Evolutionary conservation across 37 sponge, comb jelly and placozoan genomes (phyloP).

Genomic region (Petrosia ficiformis): DNA sequence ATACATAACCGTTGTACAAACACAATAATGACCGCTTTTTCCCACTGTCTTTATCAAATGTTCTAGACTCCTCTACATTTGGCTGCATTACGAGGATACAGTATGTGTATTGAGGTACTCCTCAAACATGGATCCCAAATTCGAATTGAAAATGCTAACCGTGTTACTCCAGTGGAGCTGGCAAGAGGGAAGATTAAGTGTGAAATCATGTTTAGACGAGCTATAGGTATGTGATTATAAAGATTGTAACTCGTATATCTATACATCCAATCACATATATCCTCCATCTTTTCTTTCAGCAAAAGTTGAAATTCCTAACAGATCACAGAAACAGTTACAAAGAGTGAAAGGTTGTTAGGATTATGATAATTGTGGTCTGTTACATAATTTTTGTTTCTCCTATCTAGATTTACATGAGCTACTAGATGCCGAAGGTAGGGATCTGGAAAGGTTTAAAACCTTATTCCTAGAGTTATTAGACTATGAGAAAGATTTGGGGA

Average conservation of each 20-base stretch:
- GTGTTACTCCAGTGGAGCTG: slow-evolving; percentile 41
- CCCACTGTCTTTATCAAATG: too few species aligned
- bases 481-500: slow-evolving; percentile 9
- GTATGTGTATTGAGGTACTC: slow-evolving; percentile 42
- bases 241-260: too few species aligned
- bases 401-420: background rate
- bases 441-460: background rate
- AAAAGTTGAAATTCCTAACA: slow-evolving; percentile 34
- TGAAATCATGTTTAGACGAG: slow-evolving; percentile 39
- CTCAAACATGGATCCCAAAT: slow-evolving; percentile 48
- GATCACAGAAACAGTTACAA: slow-evolving; percentile 27
- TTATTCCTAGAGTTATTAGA: background rate
- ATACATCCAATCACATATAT: background rate
- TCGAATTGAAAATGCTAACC: slow-evolving; percentile 19
- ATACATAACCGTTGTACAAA: too few species aligned
- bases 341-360: slow-evolving; percentile 34
- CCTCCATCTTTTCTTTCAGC: slow-evolving; percentile 2
- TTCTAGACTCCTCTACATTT: slow-evolving; percentile 82
- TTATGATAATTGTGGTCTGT: background rate
- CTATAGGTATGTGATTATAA: slow-evolving; percentile 30
- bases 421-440: background rate
- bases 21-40: too few species aligned
- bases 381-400: background rate
- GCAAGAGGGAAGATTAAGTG: slow-evolving; percentile 42
- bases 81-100: slow-evolving; percentile 52